Base-by-base conservation (phyloP, 2,797 vertebrate genomes). In the Taenioides sp. region DNA sequence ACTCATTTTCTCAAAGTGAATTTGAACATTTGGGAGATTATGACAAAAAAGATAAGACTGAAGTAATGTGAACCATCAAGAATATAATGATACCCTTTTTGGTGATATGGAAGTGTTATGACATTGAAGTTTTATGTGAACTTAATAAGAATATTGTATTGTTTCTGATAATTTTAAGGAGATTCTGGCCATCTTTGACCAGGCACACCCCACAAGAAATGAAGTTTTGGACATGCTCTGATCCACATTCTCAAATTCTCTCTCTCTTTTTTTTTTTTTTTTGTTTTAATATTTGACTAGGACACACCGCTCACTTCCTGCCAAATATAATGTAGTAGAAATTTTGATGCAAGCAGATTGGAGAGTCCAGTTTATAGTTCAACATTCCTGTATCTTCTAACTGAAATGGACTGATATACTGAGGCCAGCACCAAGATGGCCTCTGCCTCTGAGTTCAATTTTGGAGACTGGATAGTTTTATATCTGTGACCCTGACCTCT, bases 401-500 rank as follows among this genome's bases (percentile, higher is more conserved):
- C 11, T 43, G 40, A 65, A 65, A 65, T 16, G 69, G 49, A 63
- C 25, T 80, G 66, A 69, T 79, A 37, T 37, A 62, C 43, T 5
- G 43, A 37, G 37, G 50, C 67, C 34, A 69, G 72, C 61, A 75
- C 47, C 69, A 63, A 65, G n/a, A 77, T 62, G 75, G 43, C 76
- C 61, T 69, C 65, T 49, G 43, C 73, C 74, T 67, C 34, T 28
- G 37, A 66, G 49, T 84, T 87, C 83, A 87, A 86, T 89, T 80
- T 88, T 34, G 69, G 70, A 75, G 80, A 73, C 64, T 61, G 67
- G 66, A 78, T 27, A 43, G 34, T 71, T 76, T 71, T 80, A 80
- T 77, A 67, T 85, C 64, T 70, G 70, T 84, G 81, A 87, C 87
- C 85, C 78, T 67, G 74, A 81, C 83, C 67, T 64, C 50, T 69